Base-by-base conservation (phyloP, 2,113 vertebrate genomes). In the Pterocles gutturalis region DNA sequence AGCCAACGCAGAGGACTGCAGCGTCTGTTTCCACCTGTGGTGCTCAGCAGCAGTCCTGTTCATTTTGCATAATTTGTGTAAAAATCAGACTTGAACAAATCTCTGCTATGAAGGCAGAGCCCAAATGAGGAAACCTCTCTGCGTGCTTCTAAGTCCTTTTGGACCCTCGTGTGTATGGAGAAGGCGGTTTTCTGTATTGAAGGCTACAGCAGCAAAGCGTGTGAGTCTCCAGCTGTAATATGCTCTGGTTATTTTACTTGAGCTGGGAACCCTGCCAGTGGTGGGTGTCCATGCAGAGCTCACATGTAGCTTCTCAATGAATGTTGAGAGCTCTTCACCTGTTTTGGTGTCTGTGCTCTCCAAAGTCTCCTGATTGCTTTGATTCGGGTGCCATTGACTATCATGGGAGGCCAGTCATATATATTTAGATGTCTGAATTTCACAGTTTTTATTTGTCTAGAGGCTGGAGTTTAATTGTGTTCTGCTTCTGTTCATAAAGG, bases 151-250 rank as follows among this genome's bases (percentile, higher is more conserved):
- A 3, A 60, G 45, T 25, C 8, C 5, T 61, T 81, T 53, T 62
- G 73, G 78, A 57, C 26, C 17, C 36, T 33, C 26, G 17, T 17
- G 25, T 65, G 38, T 54, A 48, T 29, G 1, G 7, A 85, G 21
- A 46, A 1, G 3, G 65, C 2, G 2, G 10, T 17, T 11, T 29
- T 36, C 25, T 80, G 48, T 46, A 8, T 38, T 0, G 15, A 65
- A n/a, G 46, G 36, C 57, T 83, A 57, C 14, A 31, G 36, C 33
- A 90, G 41, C 46, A 60, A 17, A 66, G 41, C 29, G 4, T 8
- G 20, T 20, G 20, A 16, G 29, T 19, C 46, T 66, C 51, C 53
- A 57, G 66, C 55, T 75, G 24, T 29, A 16, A 3, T 7, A 21
- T 8, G 11, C 34, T 33, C 36, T 70, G 66, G 24, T 11, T 83